Conservation (phyloP, 2,113 vertebrate species). For the Mobula birostris region DNA sequence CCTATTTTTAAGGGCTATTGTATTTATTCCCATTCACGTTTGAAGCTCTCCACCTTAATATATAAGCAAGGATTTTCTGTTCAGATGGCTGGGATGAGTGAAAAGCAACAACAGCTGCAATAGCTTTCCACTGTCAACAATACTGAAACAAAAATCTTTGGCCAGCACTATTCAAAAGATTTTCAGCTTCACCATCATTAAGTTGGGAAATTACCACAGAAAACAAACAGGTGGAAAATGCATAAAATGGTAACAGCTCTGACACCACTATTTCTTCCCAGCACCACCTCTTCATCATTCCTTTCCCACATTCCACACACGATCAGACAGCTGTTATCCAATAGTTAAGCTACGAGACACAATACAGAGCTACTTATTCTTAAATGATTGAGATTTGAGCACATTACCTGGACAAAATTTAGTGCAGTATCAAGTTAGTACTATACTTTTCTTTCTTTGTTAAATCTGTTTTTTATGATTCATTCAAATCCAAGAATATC, state of each 20-base stretch:
- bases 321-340: no score
- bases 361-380: not conserved
- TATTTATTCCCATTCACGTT: not conserved
- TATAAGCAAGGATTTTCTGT: not conserved
- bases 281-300: no score
- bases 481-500: no score
- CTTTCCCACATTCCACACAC: no score
- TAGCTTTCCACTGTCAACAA: not conserved
- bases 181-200: not conserved
- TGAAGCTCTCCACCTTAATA: not conserved
- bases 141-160: not conserved
- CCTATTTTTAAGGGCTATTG: no score
- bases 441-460: not conserved
- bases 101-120: not conserved
- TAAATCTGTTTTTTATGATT: no score
- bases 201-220: not conserved
- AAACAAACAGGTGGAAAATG: not conserved
- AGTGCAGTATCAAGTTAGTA: not conserved
- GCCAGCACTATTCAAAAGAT: not conserved
- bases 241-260: no score
- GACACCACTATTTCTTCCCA: not conserved
- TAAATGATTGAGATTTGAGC: not conserved
- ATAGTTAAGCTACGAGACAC: not conserved
- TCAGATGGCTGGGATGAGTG: not conserved
- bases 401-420: not conserved